phyloP scores from a whole-genome alignment of 2,888 invertebrate species.

The Leucophenga maculata region DNA sequence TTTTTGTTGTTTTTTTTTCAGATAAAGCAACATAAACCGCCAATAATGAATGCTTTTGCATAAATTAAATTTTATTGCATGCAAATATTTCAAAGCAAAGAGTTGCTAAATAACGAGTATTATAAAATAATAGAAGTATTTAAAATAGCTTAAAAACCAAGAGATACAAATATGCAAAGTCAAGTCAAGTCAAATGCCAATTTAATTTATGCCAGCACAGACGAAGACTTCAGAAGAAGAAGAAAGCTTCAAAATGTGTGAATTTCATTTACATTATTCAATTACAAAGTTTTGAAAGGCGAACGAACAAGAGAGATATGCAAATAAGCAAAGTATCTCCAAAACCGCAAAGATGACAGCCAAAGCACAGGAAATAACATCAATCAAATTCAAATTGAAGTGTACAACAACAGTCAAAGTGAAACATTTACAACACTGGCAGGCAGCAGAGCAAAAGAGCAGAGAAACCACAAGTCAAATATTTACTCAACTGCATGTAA shows the following conservation, averaged over 20 bases:
- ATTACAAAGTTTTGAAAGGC: too few relatives aligned
- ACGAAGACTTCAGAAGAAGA: too few relatives aligned
- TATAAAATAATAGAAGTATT: neutral
- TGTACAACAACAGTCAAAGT: constrained; percentile 18
- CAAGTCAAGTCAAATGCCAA: neutral
- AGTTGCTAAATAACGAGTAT: too few relatives aligned
- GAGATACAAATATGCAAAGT: neutral
- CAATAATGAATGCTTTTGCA: neutral
- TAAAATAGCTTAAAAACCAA: neutral
- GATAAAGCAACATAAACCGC: constrained; percentile 3
- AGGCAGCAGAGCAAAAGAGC: too few relatives aligned
- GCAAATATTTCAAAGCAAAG: neutral
- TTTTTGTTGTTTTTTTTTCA: too few relatives aligned
- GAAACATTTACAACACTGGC: neutral
- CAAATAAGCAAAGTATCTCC: neutral
- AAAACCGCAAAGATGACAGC: neutral
- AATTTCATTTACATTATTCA: too few relatives aligned
- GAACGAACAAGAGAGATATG: neutral
- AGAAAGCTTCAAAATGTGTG: neutral
- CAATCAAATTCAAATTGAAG: constrained; percentile 18
- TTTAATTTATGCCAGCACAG: neutral
- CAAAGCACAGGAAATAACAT: neutral
- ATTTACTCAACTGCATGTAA: neutral
- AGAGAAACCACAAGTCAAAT: constrained; percentile 17
- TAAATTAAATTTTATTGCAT: too few relatives aligned